Base-by-base conservation (phyloP, 2,888 invertebrate genomes). In the Dasysyrphus tricinctus region DNA sequence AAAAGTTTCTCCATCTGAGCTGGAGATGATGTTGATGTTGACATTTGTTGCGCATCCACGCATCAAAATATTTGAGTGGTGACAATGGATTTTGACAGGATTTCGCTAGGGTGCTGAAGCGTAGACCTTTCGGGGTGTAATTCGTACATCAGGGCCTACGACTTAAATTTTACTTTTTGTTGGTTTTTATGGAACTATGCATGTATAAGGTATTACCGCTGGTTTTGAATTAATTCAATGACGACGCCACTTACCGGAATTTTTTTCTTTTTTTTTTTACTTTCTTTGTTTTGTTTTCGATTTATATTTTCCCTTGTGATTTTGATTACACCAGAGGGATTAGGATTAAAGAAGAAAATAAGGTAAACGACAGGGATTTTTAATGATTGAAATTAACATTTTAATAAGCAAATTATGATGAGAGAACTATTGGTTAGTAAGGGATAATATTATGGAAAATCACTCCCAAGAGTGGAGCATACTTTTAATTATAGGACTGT, bases 71-170 rank as follows among this genome's bases (percentile, higher is more conserved):
- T 47, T 47, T 47, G 47, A 47, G 47, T 47, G 16, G 47, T 16
- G 16, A 16, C 47, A 47, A 47, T 47, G 47, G 47, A 47, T 47
- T 47, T 47, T 16, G 47, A 47, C 47, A 47, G 47, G 16, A 47
- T 47, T 44, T 47, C 47, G 8, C 16, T 47, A 3, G 16, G 16
- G 47, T 16, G 47, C 3, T 16, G 16, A 47, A 47, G 47, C 16
- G 47, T 47, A 47, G 16, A 47, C 16, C 3, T 47, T 47, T 47
- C 3, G 47, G 47, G 47, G 47, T 47, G 47, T n/a, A 47, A 16
- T 47, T 47, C 8, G 6, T 16, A 47, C 6, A 16, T 5, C 16
- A 47, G n/a, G 39, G 9, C 8, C 16, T 47, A 47, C 16, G 47
- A 47, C 8, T 16, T 47, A 16, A 16, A 47, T 16, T 47, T 16